Conservation (phyloP, 2,113 vertebrate species). For the Sterrhoptilus dennistouni region DNA sequence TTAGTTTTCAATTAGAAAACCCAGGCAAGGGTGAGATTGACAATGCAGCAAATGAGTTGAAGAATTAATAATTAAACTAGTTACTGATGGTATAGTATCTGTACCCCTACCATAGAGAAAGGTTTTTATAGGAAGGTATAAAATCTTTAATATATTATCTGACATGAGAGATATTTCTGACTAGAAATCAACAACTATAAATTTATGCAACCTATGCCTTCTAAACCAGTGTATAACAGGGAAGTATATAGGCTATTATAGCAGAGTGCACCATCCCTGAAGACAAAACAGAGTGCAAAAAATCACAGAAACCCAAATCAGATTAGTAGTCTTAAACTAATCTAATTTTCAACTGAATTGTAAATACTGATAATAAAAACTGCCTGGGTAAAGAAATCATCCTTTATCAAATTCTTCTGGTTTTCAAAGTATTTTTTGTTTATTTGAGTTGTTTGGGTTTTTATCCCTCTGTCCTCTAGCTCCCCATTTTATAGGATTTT, state of each 20-base stretch:
- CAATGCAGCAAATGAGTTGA: background rate
- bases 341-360: background rate
- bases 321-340: background rate
- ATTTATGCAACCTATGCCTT: background rate
- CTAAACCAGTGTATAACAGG: background rate
- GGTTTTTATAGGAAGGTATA: background rate
- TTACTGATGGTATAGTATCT: background rate
- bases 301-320: background rate
- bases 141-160: background rate
- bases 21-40: background rate
- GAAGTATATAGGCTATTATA: background rate
- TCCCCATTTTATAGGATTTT: background rate
- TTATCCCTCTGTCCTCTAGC: too few species aligned
- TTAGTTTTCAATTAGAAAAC: too few species aligned
- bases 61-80: background rate
- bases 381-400: background rate
- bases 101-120: background rate
- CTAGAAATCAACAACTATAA: background rate
- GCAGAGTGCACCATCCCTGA: background rate
- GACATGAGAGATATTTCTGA: background rate
- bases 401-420: background rate
- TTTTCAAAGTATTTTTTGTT: background rate
- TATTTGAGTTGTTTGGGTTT: background rate
- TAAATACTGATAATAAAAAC: background rate
- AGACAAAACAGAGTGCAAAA: background rate